A percentile compares a stretch with the other conserved stretches of the same genome.
Conservation (phyloP, 1,140 invertebrate species). For the Nomia melanderi region DNA sequence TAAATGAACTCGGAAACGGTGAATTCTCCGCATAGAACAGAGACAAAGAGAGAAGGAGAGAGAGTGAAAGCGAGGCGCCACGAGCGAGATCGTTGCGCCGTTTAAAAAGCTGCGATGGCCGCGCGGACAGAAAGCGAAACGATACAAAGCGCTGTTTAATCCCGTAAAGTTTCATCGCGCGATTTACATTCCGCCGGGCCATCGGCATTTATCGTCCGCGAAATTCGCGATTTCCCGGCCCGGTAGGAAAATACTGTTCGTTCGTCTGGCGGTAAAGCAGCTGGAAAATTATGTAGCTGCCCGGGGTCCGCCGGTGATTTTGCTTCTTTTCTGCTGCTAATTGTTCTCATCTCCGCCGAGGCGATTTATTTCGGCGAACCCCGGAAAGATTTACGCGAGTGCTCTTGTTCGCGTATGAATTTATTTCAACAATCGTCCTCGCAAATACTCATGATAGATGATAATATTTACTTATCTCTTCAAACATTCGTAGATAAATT, state of each 20-base stretch:
- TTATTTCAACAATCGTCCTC: too few relatives aligned
- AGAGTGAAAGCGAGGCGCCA: background rate
- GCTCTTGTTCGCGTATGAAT: too few relatives aligned
- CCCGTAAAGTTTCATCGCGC: constrained; percentile 12
- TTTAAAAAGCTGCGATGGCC: constrained; percentile 35
- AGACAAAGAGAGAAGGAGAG: too few relatives aligned
- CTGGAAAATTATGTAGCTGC: background rate
- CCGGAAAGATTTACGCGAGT: too few relatives aligned
- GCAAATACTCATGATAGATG: too few relatives aligned
- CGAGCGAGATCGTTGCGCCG: background rate
- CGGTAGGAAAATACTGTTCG: background rate
- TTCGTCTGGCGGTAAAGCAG: background rate
- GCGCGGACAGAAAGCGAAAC: constrained; percentile 21
- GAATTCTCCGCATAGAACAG: background rate
- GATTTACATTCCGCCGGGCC: constrained; percentile 30
- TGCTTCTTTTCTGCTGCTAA: too few relatives aligned
- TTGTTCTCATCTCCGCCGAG: background rate
- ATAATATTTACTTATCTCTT: too few relatives aligned
- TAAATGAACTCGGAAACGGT: constrained; percentile 43
- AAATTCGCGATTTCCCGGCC: constrained; percentile 7
- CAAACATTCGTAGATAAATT: too few relatives aligned
- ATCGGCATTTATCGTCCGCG: constrained; percentile 18
- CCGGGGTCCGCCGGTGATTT: background rate
- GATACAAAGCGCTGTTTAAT: constrained; percentile 41
- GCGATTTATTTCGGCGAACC: background rate